Base-by-base conservation (phyloP, 2,888 invertebrate genomes). In the Steinernema hermaphroditum region DNA sequence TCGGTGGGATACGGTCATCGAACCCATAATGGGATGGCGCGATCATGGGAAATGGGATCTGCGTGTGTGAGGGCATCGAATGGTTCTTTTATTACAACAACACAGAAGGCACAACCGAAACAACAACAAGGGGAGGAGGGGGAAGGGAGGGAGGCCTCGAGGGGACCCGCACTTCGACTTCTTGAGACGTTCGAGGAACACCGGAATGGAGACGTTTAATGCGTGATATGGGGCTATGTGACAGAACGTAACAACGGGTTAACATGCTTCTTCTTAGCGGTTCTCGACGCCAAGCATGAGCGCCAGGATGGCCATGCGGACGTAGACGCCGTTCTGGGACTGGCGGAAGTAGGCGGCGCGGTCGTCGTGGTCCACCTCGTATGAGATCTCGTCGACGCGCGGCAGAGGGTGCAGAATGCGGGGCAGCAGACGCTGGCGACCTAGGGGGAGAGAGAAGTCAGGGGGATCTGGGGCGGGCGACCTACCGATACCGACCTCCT, bases 301-400 rank as follows among this genome's bases (percentile, higher is more conserved):
- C 0, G 95, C 92, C 22, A 99, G 89, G 0, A 99, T 89, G 0
- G 98, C 96, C 98, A 99, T 99, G 70, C 98, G 91, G 22, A 98
- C 94, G 86, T 94, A 98, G 92, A 98, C 93, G 77, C 98, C 98
- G 86, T 94, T 93, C 87, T 96, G 95, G 0, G 95, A 96, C 89
- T 98, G 98, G 24, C 97, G 90, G 90, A 99, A 98, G 89, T 98
- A 98, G 0, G 96, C 97, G 0, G 98, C 97, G 69, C 98, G 95
- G 94, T 81, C 80, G 89, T 99, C 98, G 0, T 92, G 92, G 89
- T 99, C 98, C 83, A 98, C 93, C 81, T 95, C 94, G 0, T 93
- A 90, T 80, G 94, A 94, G 81, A 98, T 96, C 89, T 98, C 98
- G 86, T 93, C 92, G 0, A 94, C 91, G 54, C 98, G 90, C 0